phyloP scores from a whole-genome alignment of 2,113 vertebrate genomes.

The Dendropsophus ebraccatus region DNA sequence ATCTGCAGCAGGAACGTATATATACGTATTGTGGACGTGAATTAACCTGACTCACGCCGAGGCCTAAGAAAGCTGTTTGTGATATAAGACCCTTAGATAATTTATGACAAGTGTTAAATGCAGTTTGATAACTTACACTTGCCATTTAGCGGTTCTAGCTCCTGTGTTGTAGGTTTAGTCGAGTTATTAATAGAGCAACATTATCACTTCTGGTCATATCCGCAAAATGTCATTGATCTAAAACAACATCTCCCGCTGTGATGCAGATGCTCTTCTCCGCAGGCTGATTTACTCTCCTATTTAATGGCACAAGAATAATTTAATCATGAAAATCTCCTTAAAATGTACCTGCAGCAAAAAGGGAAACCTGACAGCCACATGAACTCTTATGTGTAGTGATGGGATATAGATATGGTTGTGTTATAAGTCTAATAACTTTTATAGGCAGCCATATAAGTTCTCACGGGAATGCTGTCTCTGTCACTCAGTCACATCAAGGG shows the following conservation, averaged over 20 bases:
- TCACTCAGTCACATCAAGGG: too few relatives aligned
- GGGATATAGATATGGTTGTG: too few relatives aligned
- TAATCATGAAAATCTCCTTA: not conserved
- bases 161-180: not conserved
- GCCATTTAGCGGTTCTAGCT: constrained; percentile 1
- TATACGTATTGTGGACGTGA: too few relatives aligned
- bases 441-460: not conserved
- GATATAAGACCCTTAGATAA: not conserved
- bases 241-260: not conserved
- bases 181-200: not conserved
- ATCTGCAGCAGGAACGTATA: too few relatives aligned
- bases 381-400: not conserved
- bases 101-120: constrained; percentile 15
- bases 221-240: constrained; percentile 9
- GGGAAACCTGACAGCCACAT: not conserved
- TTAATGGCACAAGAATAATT: not conserved
- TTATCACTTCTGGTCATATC: constrained; percentile 21
- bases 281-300: not conserved
- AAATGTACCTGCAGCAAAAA: not conserved
- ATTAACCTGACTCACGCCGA: not conserved
- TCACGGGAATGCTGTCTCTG: not conserved
- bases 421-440: not conserved
- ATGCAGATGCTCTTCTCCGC: not conserved
- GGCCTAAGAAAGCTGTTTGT: not conserved
- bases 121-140: not conserved